Base-by-base conservation (phyloP, 2,113 vertebrate genomes). In the Anarhynchus alexandrinus region DNA sequence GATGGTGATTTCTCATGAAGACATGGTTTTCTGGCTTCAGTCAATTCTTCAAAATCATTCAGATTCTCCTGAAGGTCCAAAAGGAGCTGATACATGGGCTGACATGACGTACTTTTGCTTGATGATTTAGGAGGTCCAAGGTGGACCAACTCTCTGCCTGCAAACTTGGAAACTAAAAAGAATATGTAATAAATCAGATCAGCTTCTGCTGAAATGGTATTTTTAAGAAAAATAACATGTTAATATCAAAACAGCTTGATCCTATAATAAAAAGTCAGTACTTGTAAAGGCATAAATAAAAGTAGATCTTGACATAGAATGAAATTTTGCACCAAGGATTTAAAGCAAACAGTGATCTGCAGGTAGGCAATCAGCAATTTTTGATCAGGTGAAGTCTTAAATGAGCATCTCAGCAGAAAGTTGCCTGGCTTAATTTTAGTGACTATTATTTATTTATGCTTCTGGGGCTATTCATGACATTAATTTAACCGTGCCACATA, bases 91-190 rank as follows among this genome's bases (percentile, higher is more conserved):
- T 91, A 98, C 91, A 91, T 97, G 47, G 97, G 92, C 34, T 98
- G 96, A 76, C 79, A 65, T 12, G 83, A 84, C 2, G 2, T 89
- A 72, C 71, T 80, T 91, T 55, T 95, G 38, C 85, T 93, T 71
- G 97, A 94, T 83, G 91, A 98, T 92, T 98, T 98, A 49, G 98
- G 98, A 61, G 96, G 97, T 29, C 96, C 97, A 54, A 90, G 93
- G 62, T 88, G 90, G 77, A 98, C 93, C 17, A 98, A 86, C 55
- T 98, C 97, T 94, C 95, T 96, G 51, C 97, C 98, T 88, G 98
- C 94, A 86, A 98, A 98, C 30, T 97, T 97, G 40, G 98, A 98
- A 73, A 98, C 98, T 98, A 89, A 81, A 97, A 80, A 65, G 42
- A 90, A 96, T 52, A 76, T 16, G 79, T 23, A 85, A 89, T 30